These are phyloP conservation scores for Telmatochromis bifrenatus DNA, from an alignment of 2,113 vertebrate genomes.

Conservation along the genomic window DNA sequence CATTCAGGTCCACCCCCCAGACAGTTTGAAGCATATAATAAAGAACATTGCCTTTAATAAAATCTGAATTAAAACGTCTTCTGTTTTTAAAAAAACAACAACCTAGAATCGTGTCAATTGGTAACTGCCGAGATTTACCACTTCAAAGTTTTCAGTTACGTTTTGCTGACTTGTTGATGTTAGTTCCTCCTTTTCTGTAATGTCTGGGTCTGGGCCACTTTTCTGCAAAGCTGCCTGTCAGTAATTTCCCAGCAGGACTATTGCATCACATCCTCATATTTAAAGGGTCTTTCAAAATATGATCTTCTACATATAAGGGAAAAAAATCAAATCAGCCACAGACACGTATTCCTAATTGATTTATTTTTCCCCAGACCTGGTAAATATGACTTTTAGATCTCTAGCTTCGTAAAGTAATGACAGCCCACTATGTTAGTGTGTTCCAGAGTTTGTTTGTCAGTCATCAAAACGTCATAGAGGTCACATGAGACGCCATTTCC, in stretches of 20 bases:
- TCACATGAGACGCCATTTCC: neutral
- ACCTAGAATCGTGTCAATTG: neutral
- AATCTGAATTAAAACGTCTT: neutral
- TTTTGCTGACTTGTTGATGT: neutral
- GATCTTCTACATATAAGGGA: neutral
- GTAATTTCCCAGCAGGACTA: neutral
- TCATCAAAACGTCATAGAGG: neutral
- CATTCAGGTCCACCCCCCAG: neutral
- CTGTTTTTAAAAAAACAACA: neutral
- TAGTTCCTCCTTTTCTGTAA: neutral
- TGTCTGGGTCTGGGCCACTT: neutral
- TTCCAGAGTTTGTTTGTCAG: neutral
- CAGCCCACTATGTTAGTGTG: neutral
- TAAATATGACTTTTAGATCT: neutral
- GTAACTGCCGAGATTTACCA: neutral
- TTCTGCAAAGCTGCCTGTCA: neutral
- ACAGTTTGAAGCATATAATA: neutral
- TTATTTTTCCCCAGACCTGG: neutral
- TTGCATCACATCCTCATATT: neutral
- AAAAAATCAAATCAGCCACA: neutral
- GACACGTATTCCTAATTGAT: neutral
- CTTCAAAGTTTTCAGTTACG: neutral
- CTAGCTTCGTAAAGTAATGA: too few relatives aligned
- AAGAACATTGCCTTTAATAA: neutral
- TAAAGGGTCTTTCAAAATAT: neutral